A percentile compares a stretch with the other conserved stretches of the same genome.
These are phyloP conservation scores for Microtus montanus DNA, from an alignment of 2,113 vertebrate genomes.

Conservation along the genomic window DNA sequence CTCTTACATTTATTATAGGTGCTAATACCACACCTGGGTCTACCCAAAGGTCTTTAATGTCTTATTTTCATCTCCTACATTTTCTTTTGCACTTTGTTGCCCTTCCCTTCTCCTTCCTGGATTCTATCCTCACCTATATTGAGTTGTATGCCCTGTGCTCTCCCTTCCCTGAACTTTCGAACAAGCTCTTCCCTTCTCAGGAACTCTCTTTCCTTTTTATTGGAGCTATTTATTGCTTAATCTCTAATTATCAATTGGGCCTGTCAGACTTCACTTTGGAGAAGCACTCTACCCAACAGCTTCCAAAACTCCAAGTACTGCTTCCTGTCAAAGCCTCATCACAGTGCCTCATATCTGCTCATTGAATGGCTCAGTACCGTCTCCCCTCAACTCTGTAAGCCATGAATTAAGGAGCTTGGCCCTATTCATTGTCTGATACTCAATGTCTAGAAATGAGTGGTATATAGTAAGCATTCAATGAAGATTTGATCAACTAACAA, in stretches of 20 bases:
- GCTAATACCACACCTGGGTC: background rate
- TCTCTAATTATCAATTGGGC: background rate
- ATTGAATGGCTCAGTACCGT: background rate
- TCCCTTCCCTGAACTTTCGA: background rate
- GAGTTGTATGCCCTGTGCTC: background rate
- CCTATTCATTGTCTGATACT: background rate
- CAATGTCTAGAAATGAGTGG: background rate
- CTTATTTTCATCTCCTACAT: background rate
- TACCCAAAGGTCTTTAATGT: background rate
- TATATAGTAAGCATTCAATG: background rate
- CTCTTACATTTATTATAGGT: background rate
- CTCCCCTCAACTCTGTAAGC: background rate
- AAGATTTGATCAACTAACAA: background rate
- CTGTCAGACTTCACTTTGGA: background rate
- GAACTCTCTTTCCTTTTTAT: background rate
- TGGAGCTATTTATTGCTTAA: background rate
- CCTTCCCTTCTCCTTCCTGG: background rate
- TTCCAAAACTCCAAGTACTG: background rate
- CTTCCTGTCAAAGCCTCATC: background rate
- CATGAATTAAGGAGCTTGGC: background rate
- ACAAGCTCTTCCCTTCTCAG: background rate
- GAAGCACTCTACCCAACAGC: background rate
- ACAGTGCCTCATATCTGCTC: background rate
- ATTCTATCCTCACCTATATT: background rate
- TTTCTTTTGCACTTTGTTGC: too few relatives aligned